Conservation (phyloP, 1,140 invertebrate species). For the Augochlora pura region DNA sequence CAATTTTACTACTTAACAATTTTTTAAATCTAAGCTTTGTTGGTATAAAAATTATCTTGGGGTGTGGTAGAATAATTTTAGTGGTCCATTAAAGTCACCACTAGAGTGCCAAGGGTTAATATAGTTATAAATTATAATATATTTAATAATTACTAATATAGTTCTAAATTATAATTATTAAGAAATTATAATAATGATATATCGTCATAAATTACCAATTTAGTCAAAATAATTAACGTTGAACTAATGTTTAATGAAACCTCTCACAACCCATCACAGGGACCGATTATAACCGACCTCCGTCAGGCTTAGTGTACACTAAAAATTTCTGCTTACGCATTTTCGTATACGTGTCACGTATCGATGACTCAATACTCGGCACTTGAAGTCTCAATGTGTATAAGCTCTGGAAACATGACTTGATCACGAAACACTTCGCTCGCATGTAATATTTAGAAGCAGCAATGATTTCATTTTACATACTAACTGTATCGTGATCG, state of each 20-base stretch:
- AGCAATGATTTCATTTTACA: background rate
- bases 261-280: conserved; percentile 19
- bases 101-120: too few species aligned
- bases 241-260: conserved; percentile 24
- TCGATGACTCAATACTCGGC: conserved; percentile 60
- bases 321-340: conserved; percentile 56
- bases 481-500: background rate
- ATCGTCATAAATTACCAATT: too few species aligned
- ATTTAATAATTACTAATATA: too few species aligned
- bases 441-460: background rate
- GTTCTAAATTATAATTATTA: too few species aligned
- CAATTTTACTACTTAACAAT: too few species aligned
- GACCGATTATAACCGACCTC: conserved; percentile 41
- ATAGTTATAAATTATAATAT: too few species aligned
- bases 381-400: conserved; percentile 34
- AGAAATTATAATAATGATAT: too few species aligned
- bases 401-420: conserved; percentile 10
- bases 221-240: too few species aligned
- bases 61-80: too few species aligned
- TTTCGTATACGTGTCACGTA: conserved; percentile 59
- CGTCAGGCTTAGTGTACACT: conserved; percentile 28
- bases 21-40: too few species aligned
- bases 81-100: too few species aligned
- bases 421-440: background rate
- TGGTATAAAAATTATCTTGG: too few species aligned